phyloP scores from a whole-genome alignment of 1,140 invertebrate species.

The Choristoneura fumiferana region DNA sequence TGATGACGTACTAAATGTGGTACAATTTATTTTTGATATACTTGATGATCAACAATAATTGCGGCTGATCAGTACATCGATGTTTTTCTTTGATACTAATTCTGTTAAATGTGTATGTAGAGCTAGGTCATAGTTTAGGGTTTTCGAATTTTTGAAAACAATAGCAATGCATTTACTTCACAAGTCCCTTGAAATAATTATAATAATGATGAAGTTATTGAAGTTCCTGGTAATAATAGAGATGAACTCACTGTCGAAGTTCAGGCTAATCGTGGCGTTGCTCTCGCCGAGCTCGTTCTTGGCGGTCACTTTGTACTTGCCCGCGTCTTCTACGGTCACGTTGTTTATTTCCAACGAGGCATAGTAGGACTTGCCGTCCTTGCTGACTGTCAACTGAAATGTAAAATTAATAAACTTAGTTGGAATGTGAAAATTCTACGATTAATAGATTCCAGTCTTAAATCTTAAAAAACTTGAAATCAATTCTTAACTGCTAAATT shows the following conservation, averaged over 20 bases:
- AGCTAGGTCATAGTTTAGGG: too few species aligned
- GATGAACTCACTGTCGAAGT: conserved; percentile 96
- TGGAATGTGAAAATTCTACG: conserved; percentile 20
- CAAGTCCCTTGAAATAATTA: too few species aligned
- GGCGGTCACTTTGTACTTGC: conserved; percentile 97
- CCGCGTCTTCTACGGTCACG: conserved; percentile 97
- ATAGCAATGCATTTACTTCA: too few species aligned
- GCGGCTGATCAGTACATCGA: too few species aligned
- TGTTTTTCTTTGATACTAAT: too few species aligned
- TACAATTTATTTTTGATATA: too few species aligned
- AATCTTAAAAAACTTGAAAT: too few species aligned
- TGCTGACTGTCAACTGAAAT: conserved; percentile 89
- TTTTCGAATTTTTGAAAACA: too few species aligned
- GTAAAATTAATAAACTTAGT: conserved; percentile 31
- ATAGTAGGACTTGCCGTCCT: conserved; percentile 96
- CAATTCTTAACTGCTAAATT: too few species aligned
- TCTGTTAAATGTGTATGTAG: too few species aligned
- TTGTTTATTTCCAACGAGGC: conserved; percentile 94
- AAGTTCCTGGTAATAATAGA: background rate
- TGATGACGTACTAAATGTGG: too few species aligned
- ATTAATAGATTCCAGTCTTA: background rate
- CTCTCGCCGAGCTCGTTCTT: conserved; percentile 98
- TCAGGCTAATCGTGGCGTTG: conserved; percentile 96
- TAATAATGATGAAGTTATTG: background rate
- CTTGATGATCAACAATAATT: too few species aligned